A percentile compares a stretch with the other conserved stretches of the same genome.
Evolutionary conservation across 1,140 invertebrate species (phyloP).

Genomic region (Trypoxylus dichotomus): DNA sequence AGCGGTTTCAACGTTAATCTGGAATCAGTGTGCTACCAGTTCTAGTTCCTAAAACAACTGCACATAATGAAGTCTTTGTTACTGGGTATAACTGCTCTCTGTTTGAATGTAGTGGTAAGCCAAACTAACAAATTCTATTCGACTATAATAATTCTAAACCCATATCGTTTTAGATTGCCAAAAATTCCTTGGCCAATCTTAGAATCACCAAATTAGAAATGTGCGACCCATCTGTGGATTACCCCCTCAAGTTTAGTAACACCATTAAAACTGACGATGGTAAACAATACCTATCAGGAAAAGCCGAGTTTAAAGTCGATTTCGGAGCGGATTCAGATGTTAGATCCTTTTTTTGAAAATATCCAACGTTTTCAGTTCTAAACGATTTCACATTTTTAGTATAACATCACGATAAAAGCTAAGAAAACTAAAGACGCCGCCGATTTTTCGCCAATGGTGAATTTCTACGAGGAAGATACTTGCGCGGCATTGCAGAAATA

Average conservation of each 20-base stretch:
- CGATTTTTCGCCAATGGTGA: neutral
- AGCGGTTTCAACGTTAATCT: no score
- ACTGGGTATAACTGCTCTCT: no score
- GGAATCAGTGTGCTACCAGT: no score
- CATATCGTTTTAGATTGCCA: neutral
- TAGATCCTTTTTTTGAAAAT: neutral
- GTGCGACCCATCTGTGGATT: slow-evolving; percentile 15
- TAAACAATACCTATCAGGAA: slow-evolving; percentile 1
- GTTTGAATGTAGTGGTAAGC: no score
- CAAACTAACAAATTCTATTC: no score
- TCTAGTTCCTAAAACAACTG: no score
- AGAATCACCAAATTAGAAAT: slow-evolving; percentile 13
- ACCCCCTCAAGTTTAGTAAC: neutral
- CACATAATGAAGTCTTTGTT: no score
- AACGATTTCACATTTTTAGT: neutral
- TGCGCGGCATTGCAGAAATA: slow-evolving; percentile 1
- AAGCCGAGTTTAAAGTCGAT: slow-evolving; percentile 14
- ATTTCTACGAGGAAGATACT: slow-evolving; percentile 1
- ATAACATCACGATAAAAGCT: neutral
- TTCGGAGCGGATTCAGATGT: slow-evolving; percentile 10
- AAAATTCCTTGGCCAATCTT: neutral
- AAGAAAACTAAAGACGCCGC: neutral
- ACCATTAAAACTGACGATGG: neutral
- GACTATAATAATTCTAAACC: no score
- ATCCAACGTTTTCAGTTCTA: neutral